These are phyloP conservation scores for Bucorvus abyssinicus DNA, from an alignment of 2,797 vertebrate genomes.

Conservation along the genomic window DNA sequence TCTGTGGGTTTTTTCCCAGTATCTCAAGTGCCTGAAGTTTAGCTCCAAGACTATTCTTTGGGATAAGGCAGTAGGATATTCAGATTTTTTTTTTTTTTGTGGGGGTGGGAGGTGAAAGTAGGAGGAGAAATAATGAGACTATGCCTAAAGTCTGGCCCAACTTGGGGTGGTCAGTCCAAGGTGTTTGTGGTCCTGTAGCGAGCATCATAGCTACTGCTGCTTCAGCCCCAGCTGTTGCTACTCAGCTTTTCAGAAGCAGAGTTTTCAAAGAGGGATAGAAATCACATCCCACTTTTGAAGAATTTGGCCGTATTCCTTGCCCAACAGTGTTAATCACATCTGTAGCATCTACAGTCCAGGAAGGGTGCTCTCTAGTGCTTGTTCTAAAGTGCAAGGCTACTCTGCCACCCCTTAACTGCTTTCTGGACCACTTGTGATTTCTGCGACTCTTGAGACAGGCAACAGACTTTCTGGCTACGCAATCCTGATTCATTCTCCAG, in stretches of 20 bases:
- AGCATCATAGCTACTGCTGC: background rate
- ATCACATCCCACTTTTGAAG: background rate
- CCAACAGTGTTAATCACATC: accelerated
- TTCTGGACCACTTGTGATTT: background rate
- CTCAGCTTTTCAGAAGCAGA: background rate
- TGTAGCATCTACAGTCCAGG: background rate
- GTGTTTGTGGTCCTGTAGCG: background rate
- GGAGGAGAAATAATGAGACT: background rate
- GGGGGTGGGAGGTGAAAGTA: accelerated
- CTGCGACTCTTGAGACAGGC: background rate
- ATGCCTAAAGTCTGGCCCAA: background rate
- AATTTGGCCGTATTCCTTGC: background rate
- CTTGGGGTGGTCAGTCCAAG: background rate
- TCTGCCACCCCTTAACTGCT: background rate
- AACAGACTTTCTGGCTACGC: background rate
- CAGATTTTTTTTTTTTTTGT: background rate
- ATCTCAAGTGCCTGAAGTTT: background rate
- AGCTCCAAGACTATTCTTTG: background rate
- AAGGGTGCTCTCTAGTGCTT: background rate
- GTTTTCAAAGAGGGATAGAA: background rate
- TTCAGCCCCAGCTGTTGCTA: background rate
- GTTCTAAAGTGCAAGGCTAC: background rate
- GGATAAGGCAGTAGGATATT: background rate
- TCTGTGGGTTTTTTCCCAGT: background rate
- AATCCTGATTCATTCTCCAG: background rate